Percentiles rank a stretch among this genome's conserved stretches.
Evolutionary conservation across 2,113 vertebrate genomes (phyloP).

Genomic region (Xenopus tropicalis): UCB_Xtro_10.0 CM004445.2:88728501-88729000

Average conservation of each 20-base stretch:
- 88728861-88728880: not conserved
- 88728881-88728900: not conserved
- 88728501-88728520: too few species aligned
- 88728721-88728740: constrained; percentile 10
- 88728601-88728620: too few species aligned
- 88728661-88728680: constrained; percentile 3
- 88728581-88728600: too few species aligned
- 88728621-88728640: too few species aligned
- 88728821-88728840: constrained; percentile 1
- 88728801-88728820: constrained; percentile 2
- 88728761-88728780: constrained; percentile 20
- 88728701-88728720: constrained; percentile 11
- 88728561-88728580: too few species aligned
- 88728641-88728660: too few species aligned
- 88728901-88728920: not conserved
- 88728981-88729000: too few species aligned
- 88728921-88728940: too few species aligned
- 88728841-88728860: not conserved
- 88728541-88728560: too few species aligned
- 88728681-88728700: constrained; percentile 1
- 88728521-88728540: too few species aligned
- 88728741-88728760: constrained; percentile 26
- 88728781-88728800: constrained; percentile 16
- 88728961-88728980: too few species aligned
- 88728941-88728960: not conserved